Base-by-base conservation (phyloP, 2,797 vertebrate genomes). In the Thaleichthys pacificus region DNA sequence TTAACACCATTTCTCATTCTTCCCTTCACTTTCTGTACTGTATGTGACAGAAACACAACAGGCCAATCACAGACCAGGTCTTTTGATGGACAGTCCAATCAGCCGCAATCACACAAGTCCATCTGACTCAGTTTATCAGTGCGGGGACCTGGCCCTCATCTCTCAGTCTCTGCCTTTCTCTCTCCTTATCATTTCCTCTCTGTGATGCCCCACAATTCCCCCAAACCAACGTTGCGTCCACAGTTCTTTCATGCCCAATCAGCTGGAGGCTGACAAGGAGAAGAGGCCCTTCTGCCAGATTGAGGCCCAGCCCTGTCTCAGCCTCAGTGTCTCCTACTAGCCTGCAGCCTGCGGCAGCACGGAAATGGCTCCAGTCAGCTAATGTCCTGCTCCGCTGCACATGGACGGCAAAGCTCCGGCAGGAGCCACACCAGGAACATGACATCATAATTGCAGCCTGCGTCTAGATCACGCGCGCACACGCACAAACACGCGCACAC, bases 111-210 rank as follows among this genome's bases (percentile, higher is more conserved):
- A 77, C 79, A 73, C 76, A 75, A 81, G 68, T 77, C 85, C 73
- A 69, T 71, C 73, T 80, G 74, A 69, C 70, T 78, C n/a, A n/a
- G 61, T 74, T 79, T 87, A 82, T 85, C 79, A 72, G 47, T 75
- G 54, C 73, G 70, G 63, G 72, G 70, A 69, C 21, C 26, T 30
- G 66, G 17, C 38, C 15, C 32, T 35, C 9, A 38, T 51, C 9
- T 38, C 22, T 19, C 35, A n/a, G 47, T 5, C 7, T n/a, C 17
- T 32, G 28, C 3, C 64, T 66, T 19, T 47, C 35, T 7, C 61
- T 63, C 28, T 8, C 7, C 15, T 32, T 38, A 12, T 61, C 11
- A 4, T 22, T 26, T 24, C 11, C 24, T 24, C 58, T 61, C 58
- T 9, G 11, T 26, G 8, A 26, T 12, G 9, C 68, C 68, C 30